Evolutionary conservation across 2,113 vertebrate species (phyloP).

Genomic region (Solea solea): DNA sequence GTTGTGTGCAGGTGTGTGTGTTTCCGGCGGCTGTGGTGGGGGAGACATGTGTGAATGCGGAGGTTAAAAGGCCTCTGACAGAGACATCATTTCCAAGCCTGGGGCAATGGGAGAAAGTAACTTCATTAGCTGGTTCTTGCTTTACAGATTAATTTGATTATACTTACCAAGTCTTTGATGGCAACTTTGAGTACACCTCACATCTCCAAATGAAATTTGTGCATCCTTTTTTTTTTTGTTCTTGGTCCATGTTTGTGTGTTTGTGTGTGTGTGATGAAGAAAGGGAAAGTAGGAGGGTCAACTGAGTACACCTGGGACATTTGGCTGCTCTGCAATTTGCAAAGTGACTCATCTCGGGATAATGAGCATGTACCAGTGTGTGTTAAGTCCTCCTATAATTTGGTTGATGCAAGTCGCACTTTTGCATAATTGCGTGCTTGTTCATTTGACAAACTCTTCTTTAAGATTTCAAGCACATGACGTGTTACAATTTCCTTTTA

Average conservation of each 20-base stretch:
- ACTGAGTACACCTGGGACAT: conserved; percentile 60
- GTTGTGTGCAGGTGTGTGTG: conserved; percentile 66
- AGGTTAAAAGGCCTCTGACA: conserved; percentile 68
- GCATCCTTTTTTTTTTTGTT: neutral
- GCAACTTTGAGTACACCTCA: conserved; percentile 46
- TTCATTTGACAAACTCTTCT: neutral
- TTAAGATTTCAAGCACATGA: conserved; percentile 8
- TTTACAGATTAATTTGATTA: conserved; percentile 77
- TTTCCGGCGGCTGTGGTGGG: conserved; percentile 55
- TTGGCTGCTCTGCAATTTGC: conserved; percentile 71
- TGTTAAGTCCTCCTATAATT: conserved; percentile 52
- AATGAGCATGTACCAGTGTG: conserved; percentile 65
- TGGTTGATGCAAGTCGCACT: conserved; percentile 45
- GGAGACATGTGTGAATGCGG: conserved; percentile 37
- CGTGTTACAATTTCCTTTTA: neutral
- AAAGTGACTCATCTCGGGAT: conserved; percentile 59
- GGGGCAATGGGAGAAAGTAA: conserved; percentile 64
- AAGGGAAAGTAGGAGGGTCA: conserved; percentile 27
- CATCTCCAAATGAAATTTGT: conserved; percentile 45
- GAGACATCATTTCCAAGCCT: conserved; percentile 68
- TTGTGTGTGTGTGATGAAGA: neutral
- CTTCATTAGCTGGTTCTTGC: conserved; percentile 74
- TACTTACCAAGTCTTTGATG: conserved; percentile 61
- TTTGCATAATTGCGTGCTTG: conserved; percentile 7
- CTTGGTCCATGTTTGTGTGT: conserved; percentile 9